phyloP scores from a whole-genome alignment of 2,797 vertebrate species.

The Bradypodion ventrale region DNA sequence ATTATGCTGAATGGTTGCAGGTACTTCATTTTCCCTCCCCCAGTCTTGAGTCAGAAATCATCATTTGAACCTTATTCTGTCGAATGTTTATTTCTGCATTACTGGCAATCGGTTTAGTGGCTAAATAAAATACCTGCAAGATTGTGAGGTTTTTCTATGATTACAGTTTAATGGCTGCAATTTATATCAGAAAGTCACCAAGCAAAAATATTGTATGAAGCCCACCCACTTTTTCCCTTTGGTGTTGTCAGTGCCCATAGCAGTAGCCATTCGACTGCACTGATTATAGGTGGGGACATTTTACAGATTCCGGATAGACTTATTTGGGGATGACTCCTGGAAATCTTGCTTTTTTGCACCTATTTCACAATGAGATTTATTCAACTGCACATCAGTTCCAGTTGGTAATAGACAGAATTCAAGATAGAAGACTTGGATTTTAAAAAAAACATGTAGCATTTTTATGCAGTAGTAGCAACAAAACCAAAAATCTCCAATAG shows the following conservation, averaged over 20 bases:
- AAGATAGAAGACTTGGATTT: not conserved
- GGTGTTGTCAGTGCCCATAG: not conserved
- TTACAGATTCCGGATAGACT: too few relatives aligned
- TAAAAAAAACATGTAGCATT: not conserved
- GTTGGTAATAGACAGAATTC: not conserved
- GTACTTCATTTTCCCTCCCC: not conserved
- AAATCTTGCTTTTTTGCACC: constrained; percentile 12
- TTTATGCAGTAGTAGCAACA: not conserved
- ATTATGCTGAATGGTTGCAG: not conserved
- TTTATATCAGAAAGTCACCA: not conserved
- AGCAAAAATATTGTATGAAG: not conserved
- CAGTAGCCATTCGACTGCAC: not conserved
- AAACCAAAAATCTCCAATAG: not conserved
- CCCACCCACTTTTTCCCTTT: not conserved
- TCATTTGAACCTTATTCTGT: not conserved
- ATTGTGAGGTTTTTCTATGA: not conserved
- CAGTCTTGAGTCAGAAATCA: not conserved
- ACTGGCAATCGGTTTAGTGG: not conserved
- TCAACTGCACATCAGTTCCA: not conserved
- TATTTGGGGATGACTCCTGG: not conserved
- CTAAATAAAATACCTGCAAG: not conserved
- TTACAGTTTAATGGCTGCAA: not conserved
- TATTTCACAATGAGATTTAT: not conserved
- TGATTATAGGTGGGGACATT: not conserved
- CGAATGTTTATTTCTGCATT: not conserved